Evolutionary conservation across 1,140 invertebrate genomes (phyloP).

Genomic region (Drosophila miranda): DNA sequence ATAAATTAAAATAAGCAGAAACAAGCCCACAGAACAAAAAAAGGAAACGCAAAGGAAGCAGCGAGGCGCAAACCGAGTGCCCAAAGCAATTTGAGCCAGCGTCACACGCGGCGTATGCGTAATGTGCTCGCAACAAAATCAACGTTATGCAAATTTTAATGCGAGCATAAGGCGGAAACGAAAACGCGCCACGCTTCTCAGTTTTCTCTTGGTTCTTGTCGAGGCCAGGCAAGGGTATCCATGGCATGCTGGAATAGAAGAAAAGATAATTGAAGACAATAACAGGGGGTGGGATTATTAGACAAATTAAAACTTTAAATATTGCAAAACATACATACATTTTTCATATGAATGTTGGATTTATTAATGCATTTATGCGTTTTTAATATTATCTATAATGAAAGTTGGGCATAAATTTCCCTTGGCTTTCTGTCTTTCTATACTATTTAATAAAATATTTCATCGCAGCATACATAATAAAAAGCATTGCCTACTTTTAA

Average conservation of each 20-base stretch:
- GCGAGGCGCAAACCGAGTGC: constrained; percentile 46
- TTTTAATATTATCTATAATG: too few relatives aligned
- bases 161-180: constrained; percentile 63
- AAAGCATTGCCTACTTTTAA: background rate
- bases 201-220: constrained; percentile 29
- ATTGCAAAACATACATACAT: too few relatives aligned
- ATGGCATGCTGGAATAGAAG: background rate
- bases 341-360: too few relatives aligned
- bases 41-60: constrained; percentile 24
- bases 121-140: constrained; percentile 63
- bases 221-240: constrained; percentile 21
- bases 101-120: constrained; percentile 66
- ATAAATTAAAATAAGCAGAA: constrained; percentile 66
- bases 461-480: too few relatives aligned
- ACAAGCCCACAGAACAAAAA: constrained; percentile 16
- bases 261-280: too few relatives aligned
- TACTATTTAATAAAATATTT: too few relatives aligned
- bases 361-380: too few relatives aligned
- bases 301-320: background rate
- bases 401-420: too few relatives aligned
- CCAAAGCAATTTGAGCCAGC: constrained; percentile 49
- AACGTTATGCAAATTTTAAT: constrained; percentile 76
- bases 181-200: constrained; percentile 42
- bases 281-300: background rate
- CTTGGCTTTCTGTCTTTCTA: too few relatives aligned